A percentile compares a stretch with the other conserved stretches of the same genome.
phyloP scores from a whole-genome alignment of 2,113 vertebrate genomes.

The Rutilus rutilus region DNA sequence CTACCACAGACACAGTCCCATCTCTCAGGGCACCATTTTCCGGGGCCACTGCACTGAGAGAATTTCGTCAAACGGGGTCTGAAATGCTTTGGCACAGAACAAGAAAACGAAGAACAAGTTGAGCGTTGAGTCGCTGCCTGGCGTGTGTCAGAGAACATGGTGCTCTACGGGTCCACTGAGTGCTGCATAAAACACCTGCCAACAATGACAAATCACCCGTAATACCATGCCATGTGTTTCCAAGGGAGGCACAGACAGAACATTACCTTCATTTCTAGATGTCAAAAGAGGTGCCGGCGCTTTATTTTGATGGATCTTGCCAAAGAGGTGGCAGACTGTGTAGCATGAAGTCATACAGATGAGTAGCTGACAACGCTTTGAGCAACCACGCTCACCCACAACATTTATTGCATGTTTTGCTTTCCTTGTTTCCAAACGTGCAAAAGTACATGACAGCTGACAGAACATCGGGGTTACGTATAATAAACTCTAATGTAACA shows the following conservation, averaged over 20 bases:
- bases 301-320: constrained; percentile 60
- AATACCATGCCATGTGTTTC: constrained; percentile 57
- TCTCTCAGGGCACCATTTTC: constrained; percentile 40
- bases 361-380: constrained; percentile 26
- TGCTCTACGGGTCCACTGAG: constrained; percentile 62
- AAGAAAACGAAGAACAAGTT: constrained; percentile 51
- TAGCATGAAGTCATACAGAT: constrained; percentile 25
- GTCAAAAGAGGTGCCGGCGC: constrained; percentile 64
- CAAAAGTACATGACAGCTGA: neutral
- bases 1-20: neutral
- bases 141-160: constrained; percentile 59
- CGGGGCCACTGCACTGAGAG: constrained; percentile 42
- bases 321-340: constrained; percentile 43
- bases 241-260: constrained; percentile 58
- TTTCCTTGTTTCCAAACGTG: neutral
- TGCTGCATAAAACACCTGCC: constrained; percentile 72
- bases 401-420: neutral
- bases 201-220: constrained; percentile 73
- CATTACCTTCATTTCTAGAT: constrained; percentile 71
- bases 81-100: constrained; percentile 52
- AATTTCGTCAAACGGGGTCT: constrained; percentile 52
- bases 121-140: constrained; percentile 32
- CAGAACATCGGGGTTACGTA: neutral
- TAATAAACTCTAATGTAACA: neutral
- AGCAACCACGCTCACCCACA: neutral